Percentiles rank a stretch among this genome's conserved stretches.
Evolutionary conservation across 2,797 vertebrate genomes (phyloP).

Genomic region (Myotis pilosus): DNA sequence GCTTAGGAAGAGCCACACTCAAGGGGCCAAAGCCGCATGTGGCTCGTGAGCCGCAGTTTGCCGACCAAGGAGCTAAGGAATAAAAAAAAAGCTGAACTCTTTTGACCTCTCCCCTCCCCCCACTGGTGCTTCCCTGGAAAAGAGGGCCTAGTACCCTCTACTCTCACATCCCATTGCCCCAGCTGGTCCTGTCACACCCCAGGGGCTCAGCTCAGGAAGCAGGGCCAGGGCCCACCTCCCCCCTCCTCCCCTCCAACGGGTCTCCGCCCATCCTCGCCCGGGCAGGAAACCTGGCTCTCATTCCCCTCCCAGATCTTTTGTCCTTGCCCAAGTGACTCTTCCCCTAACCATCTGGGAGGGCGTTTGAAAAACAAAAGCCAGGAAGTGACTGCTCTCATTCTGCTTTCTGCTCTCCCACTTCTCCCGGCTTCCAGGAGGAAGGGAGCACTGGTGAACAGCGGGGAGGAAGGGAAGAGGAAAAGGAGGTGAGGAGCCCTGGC

Average conservation of each 20-base stretch:
- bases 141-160: neutral
- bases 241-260: neutral
- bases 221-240: neutral
- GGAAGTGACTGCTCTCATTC: neutral
- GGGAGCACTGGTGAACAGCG: neutral
- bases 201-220: neutral
- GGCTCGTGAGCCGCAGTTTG: too few relatives aligned
- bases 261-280: neutral
- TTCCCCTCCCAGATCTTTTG: neutral
- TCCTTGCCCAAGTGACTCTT: neutral
- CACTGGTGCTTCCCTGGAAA: neutral
- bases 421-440: neutral
- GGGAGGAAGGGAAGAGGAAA: neutral
- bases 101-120: neutral
- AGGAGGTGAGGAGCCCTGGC: neutral
- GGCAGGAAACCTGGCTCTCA: neutral
- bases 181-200: neutral
- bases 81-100: neutral
- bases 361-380: conserved; percentile 8
- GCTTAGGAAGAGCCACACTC: too few relatives aligned
- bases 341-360: neutral
- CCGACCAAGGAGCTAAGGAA: neutral
- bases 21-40: too few relatives aligned
- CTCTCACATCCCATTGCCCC: neutral
- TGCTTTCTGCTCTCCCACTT: neutral